Percentiles rank a stretch among this genome's conserved stretches.
Conservation (phyloP, 1,140 invertebrate species). For the Asobara japonica region DNA sequence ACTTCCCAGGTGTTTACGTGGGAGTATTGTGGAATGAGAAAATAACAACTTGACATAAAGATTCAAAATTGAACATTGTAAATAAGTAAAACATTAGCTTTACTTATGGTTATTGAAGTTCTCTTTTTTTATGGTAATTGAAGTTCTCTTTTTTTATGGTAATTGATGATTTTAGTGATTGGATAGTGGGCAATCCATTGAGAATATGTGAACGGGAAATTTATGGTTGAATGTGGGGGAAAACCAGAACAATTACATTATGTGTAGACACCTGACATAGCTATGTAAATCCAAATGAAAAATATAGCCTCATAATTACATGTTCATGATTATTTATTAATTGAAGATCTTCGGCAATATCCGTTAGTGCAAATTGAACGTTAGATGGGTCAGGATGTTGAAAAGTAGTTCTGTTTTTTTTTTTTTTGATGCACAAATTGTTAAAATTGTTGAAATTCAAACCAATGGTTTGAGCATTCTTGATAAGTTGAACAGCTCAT, state of each 20-base stretch:
- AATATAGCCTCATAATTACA: conserved; percentile 24
- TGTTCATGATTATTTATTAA: background rate
- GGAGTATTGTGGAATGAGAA: no score
- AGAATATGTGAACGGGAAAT: background rate
- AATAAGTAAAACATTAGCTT: conserved; percentile 18
- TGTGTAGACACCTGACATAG: conserved; percentile 7
- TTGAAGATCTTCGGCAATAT: background rate
- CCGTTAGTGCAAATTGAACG: no score
- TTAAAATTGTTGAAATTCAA: no score
- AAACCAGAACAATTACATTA: background rate
- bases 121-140: background rate
- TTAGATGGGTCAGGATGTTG: no score
- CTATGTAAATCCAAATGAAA: conserved; percentile 36
- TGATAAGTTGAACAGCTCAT: no score
- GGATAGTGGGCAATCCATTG: background rate
- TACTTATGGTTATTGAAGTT: conserved; percentile 12
- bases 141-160: conserved; percentile 4
- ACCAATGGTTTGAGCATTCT: no score
- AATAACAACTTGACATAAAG: background rate
- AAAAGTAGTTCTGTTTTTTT: no score
- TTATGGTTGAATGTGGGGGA: background rate
- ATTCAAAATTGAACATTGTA: conserved; percentile 6
- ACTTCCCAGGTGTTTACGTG: no score
- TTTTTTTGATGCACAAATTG: no score
- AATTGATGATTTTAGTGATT: conserved; percentile 2